Evolutionary conservation across 2,797 vertebrate genomes (phyloP), one percentile per base, ranked within the genome.

Genomic region (Percopsis omiscomaycus): DNA sequence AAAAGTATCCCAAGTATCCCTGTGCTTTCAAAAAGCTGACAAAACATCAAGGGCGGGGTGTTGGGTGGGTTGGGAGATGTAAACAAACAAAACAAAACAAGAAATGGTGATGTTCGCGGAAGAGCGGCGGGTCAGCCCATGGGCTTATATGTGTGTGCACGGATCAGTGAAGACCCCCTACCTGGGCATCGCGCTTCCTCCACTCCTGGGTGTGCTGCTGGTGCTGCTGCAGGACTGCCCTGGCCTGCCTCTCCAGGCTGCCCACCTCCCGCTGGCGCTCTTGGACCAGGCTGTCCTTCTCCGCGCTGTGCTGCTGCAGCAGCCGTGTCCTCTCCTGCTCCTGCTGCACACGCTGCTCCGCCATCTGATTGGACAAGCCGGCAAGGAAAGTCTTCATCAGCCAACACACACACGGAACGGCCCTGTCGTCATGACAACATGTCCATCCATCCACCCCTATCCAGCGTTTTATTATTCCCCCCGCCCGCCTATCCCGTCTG

Each of bases 401-500:
- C 93, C 86, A 88, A 90, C 89, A 83, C 87, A 86, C 73, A 85
- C 77, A 82, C 82, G 53, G 84, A 80, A 74, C 94, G 95, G 95
- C 93, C 93, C 92, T 93, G 96, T 98, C 94, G 95, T 96, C 96
- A 98, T 98, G 96, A 98, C 96, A 96, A 98, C 96, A 94, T 93
- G 89, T 92, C 94, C 93, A 94, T 94, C 92, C 77, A 92, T 89
- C 70, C 63, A 75, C 81, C 79, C 73, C 6, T 37, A 76, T 82
- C 78, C 81, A 81, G 75, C 68, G 73, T 63, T 71, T 46, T 73
- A 67, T 72, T 42, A 16, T 62, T 75, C 90, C 78, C 82, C 82
- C 79, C 84, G 55, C 79, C 61, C 52, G 46, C 60, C 69, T 37
- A 37, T 37, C 32, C 1, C 32, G 32, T 37, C 6, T 37, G 8